A percentile compares a stretch with the other conserved stretches of the same genome.
Conservation (phyloP, 2,113 vertebrate genomes). For the human region GRCh38 chr11:45448001-45448500, state of each 20-base stretch:
- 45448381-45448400: neutral
- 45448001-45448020: neutral
- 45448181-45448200: no score
- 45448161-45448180: no score
- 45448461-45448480: no score
- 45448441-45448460: neutral
- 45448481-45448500: neutral
- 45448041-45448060: neutral
- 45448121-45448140: neutral
- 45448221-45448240: neutral
- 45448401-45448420: neutral
- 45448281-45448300: neutral
- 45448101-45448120: neutral
- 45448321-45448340: no score
- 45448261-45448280: neutral
- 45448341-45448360: neutral
- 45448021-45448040: neutral
- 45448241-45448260: neutral
- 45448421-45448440: neutral
- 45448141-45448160: neutral
- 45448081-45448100: neutral
- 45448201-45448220: neutral
- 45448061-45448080: neutral
- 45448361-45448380: neutral
- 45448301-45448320: no score